Evolutionary conservation across 1,140 invertebrate genomes (phyloP).

Genomic region (Leptestheria dahalacensis): DNA sequence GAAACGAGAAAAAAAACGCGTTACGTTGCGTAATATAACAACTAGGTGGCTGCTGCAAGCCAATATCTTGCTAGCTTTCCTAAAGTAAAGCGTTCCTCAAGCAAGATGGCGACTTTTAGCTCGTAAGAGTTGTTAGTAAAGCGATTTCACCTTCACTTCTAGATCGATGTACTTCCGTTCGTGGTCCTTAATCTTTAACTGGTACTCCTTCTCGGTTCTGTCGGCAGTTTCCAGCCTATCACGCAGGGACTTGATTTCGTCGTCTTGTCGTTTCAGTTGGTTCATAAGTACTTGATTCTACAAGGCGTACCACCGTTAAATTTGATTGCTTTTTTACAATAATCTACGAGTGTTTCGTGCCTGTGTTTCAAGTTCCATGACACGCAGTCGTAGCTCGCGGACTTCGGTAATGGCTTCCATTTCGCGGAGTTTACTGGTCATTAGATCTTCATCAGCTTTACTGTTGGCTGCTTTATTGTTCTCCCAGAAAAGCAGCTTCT

Average conservation of each 20-base stretch:
- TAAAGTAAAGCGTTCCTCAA: no score
- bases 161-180: slow-evolving; percentile 74
- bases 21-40: no score
- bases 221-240: slow-evolving; percentile 57
- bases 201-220: slow-evolving; percentile 54
- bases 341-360: no score
- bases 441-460: slow-evolving; percentile 66
- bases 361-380: slow-evolving; percentile 93
- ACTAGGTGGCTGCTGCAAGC: no score
- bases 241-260: slow-evolving; percentile 68
- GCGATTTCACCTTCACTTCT: slow-evolving; percentile 61
- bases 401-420: slow-evolving; percentile 84
- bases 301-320: neutral
- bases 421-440: slow-evolving; percentile 75
- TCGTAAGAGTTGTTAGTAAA: slow-evolving; percentile 7
- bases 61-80: no score
- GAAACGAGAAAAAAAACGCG: slow-evolving; percentile 6
- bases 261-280: slow-evolving; percentile 82
- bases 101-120: no score
- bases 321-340: no score
- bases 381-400: slow-evolving; percentile 84
- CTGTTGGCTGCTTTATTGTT: slow-evolving; percentile 49
- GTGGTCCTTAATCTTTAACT: slow-evolving; percentile 63
- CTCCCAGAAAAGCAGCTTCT: slow-evolving; percentile 65
- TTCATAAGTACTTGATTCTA: slow-evolving; percentile 88